phyloP scores from a whole-genome alignment of 1,140 invertebrate genomes.

The Epicauta chinensis region DNA sequence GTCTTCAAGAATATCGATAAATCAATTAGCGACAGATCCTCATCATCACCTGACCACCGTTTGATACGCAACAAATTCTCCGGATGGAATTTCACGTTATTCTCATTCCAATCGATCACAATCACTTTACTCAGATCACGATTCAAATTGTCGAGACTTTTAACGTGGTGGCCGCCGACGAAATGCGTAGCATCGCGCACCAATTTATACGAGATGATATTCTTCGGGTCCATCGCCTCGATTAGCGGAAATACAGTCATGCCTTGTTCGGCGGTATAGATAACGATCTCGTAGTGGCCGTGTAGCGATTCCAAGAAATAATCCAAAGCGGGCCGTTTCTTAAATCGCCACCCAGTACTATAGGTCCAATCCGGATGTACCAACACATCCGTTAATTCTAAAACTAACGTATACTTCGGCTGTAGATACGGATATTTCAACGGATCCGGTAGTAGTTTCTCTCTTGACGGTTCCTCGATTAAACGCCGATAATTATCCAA shows the following conservation, averaged over 20 bases:
- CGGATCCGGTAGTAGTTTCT: slow-evolving; percentile 92
- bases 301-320: slow-evolving; percentile 87
- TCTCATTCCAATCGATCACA: slow-evolving; percentile 89
- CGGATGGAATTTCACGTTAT: slow-evolving; percentile 81
- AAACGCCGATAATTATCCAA: slow-evolving; percentile 74
- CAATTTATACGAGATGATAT: slow-evolving; percentile 81
- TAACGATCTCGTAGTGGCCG: slow-evolving; percentile 90
- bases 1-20: slow-evolving; percentile 82
- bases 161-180: slow-evolving; percentile 90
- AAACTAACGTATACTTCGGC: slow-evolving; percentile 91
- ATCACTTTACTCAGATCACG: slow-evolving; percentile 94
- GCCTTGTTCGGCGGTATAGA: slow-evolving; percentile 91
- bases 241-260: slow-evolving; percentile 82
- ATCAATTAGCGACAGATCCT: slow-evolving; percentile 83
- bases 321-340: slow-evolving; percentile 93
- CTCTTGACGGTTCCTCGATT: slow-evolving; percentile 90
- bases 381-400: slow-evolving; percentile 94
- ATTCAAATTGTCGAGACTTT: slow-evolving; percentile 92
- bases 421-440: slow-evolving; percentile 88
- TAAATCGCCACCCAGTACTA: slow-evolving; percentile 75
- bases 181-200: slow-evolving; percentile 96
- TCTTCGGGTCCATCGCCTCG: slow-evolving; percentile 87
- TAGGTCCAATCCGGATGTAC: slow-evolving; percentile 99
- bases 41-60: slow-evolving; percentile 89
- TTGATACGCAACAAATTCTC: slow-evolving; percentile 84